These are phyloP conservation scores for Leptogaster cylindrica DNA, from an alignment of 2,888 invertebrate species.

Conservation along the genomic window DNA sequence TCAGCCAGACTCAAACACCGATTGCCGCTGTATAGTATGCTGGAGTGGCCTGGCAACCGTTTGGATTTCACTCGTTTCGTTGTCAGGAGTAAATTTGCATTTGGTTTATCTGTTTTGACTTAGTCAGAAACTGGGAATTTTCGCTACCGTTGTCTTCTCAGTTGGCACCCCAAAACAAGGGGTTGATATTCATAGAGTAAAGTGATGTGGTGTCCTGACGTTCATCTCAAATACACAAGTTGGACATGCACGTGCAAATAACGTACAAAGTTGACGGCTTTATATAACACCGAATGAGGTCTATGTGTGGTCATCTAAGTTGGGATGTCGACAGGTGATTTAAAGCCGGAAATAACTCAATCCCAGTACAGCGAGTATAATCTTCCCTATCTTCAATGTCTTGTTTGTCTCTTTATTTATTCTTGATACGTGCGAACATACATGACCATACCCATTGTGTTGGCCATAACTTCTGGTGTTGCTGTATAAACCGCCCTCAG, in stretches of 20 bases:
- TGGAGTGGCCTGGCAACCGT: conserved; percentile 9
- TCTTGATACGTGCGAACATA: conserved; percentile 27
- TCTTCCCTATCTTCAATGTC: conserved; percentile 26
- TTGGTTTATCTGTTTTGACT: conserved; percentile 28
- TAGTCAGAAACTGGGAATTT: conserved; percentile 12
- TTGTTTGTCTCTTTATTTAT: conserved; percentile 31
- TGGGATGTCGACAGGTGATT: conserved; percentile 51
- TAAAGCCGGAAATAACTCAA: conserved; percentile 51
- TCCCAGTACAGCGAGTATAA: conserved; percentile 46
- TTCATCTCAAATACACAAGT: neutral
- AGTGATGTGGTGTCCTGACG: conserved; percentile 20
- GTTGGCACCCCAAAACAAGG: neutral
- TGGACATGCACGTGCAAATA: conserved; percentile 30
- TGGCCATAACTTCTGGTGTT: conserved; percentile 11
- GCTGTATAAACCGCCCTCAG: neutral
- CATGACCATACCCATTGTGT: conserved; percentile 6
- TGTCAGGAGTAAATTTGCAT: conserved; percentile 32
- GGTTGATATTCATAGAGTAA: conserved; percentile 17
- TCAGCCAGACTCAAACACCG: conserved; percentile 9
- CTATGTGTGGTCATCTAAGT: conserved; percentile 49
- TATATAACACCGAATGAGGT: conserved; percentile 29
- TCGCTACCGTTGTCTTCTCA: neutral
- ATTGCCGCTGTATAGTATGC: conserved; percentile 25
- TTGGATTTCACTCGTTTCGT: neutral
- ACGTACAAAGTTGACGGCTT: conserved; percentile 34